Conservation (phyloP, 2,888 invertebrate species). For the Bombyx huttoni region DNA sequence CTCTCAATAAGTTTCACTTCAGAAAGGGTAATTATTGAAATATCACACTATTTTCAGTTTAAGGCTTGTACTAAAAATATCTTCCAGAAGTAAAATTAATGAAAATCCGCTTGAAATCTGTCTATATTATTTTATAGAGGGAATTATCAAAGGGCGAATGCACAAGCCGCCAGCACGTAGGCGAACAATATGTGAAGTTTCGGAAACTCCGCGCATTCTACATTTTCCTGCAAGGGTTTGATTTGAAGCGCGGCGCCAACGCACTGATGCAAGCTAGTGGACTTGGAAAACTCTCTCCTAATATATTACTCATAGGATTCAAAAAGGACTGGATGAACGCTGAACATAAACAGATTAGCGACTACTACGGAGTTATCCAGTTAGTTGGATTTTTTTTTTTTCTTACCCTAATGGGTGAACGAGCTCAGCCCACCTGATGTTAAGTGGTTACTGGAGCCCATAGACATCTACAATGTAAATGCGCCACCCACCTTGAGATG, state of each 20-base stretch:
- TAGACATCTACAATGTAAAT: no score
- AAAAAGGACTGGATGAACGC: constrained; percentile 89
- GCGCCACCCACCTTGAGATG: no score
- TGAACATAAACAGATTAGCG: constrained; percentile 78
- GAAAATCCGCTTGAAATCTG: neutral
- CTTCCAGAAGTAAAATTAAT: neutral
- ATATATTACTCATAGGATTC: constrained; percentile 93
- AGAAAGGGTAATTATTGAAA: no score
- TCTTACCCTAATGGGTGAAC: no score
- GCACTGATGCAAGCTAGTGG: constrained; percentile 89
- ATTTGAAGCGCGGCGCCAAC: constrained; percentile 82
- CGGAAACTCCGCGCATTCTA: constrained; percentile 91
- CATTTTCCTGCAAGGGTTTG: constrained; percentile 79
- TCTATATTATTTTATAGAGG: constrained; percentile 2
- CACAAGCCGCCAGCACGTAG: constrained; percentile 18
- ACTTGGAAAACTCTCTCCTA: constrained; percentile 91
- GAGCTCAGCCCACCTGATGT: no score
- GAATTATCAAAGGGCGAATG: constrained; percentile 6
- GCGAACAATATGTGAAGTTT: constrained; percentile 83
- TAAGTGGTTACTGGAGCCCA: no score
- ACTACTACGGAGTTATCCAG: constrained; percentile 94
- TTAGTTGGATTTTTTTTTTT: constrained; percentile 68
- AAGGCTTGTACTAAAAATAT: neutral
- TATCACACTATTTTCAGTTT: neutral
- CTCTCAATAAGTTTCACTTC: no score